These are phyloP conservation scores for Phocides pigmalion DNA, from an alignment of 1,140 invertebrate genomes.

Conservation along the genomic window DNA sequence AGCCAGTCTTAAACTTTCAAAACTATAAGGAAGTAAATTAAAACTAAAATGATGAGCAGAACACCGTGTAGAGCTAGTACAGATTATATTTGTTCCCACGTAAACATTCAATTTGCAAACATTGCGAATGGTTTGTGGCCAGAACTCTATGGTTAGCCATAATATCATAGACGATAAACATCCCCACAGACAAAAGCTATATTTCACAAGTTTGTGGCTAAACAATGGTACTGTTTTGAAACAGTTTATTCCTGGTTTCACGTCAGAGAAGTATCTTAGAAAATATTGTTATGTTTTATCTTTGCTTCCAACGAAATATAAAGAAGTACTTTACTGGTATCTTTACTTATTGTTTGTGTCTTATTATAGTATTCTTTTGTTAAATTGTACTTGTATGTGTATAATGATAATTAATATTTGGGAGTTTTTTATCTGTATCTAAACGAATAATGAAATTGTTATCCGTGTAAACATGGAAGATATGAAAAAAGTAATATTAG, in stretches of 20 bases:
- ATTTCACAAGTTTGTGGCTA: slow-evolving; percentile 17
- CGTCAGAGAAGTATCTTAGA: background rate
- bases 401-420: too few relatives aligned
- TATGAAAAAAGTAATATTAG: too few relatives aligned
- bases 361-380: too few relatives aligned
- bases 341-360: too few relatives aligned
- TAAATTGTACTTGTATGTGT: too few relatives aligned
- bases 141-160: slow-evolving; percentile 23
- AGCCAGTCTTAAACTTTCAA: too few relatives aligned
- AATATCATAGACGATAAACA: slow-evolving; percentile 26
- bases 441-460: too few relatives aligned
- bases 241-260: background rate
- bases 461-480: too few relatives aligned
- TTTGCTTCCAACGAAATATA: background rate
- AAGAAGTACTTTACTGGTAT: too few relatives aligned
- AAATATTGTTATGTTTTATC: background rate
- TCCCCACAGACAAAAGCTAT: slow-evolving; percentile 14
- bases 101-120: slow-evolving; percentile 17
- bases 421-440: too few relatives aligned
- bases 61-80: background rate
- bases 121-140: slow-evolving; percentile 1
- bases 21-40: background rate
- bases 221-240: slow-evolving; percentile 27
- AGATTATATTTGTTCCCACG: slow-evolving; percentile 11
- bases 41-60: background rate